Conservation (phyloP, 1,140 invertebrate genomes). For the Mycetomoellerius zeteki region DNA sequence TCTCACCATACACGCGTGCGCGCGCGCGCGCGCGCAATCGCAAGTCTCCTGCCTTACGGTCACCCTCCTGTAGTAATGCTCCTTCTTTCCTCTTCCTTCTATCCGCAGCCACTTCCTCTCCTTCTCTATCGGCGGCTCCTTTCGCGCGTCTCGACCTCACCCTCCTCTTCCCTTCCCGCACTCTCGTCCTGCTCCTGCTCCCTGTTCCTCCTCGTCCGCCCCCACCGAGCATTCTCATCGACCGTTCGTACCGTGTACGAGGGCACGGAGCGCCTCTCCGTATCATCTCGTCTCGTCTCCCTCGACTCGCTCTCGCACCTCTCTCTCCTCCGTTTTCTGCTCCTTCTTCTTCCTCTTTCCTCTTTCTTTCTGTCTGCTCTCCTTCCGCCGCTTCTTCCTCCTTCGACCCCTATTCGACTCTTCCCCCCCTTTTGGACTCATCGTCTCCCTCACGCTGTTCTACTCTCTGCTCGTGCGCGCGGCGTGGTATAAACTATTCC, state of each 20-base stretch:
- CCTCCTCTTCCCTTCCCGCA: conserved; percentile 37
- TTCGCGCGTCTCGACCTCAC: conserved; percentile 57
- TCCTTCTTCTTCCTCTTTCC: conserved; percentile 46
- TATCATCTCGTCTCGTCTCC: conserved; percentile 57
- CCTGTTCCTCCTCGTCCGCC: conserved; percentile 71
- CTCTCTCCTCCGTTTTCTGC: conserved; percentile 33
- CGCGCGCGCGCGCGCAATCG: conserved; percentile 44
- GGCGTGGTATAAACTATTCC: conserved; percentile 77
- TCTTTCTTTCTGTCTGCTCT: conserved; percentile 52
- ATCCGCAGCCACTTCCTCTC: conserved; percentile 14
- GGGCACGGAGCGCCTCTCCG: conserved; percentile 69
- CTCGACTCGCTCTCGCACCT: conserved; percentile 42
- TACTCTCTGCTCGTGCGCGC: neutral
- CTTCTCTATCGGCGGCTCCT: conserved; percentile 44
- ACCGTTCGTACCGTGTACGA: conserved; percentile 76
- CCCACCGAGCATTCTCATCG: conserved; percentile 80
- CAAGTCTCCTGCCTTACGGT: neutral
- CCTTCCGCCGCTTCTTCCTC: conserved; percentile 27
- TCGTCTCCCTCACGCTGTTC: neutral
- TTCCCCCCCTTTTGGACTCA: neutral
- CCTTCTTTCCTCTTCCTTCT: conserved; percentile 49
- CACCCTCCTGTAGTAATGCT: conserved; percentile 19
- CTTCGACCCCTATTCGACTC: conserved; percentile 1
- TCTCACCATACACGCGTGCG: conserved; percentile 5
- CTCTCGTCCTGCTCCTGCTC: conserved; percentile 58